A percentile compares a stretch with the other conserved stretches of the same genome.
phyloP scores from a whole-genome alignment of 2,113 vertebrate species.

The Urocynchramus pylzowi region DNA sequence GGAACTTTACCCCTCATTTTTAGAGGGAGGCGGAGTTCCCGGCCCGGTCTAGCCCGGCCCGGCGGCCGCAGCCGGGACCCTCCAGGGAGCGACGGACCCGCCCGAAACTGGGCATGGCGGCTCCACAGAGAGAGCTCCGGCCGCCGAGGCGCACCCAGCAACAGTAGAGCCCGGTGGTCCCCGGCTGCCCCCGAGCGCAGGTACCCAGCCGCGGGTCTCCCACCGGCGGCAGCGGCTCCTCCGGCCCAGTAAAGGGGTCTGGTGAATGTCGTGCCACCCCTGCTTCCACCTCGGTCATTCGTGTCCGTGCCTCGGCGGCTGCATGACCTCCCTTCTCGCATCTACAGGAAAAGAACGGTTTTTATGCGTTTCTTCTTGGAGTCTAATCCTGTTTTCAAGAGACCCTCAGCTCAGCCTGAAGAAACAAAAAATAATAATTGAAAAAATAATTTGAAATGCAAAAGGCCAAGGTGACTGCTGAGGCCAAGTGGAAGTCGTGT shows the following conservation, averaged over 20 bases:
- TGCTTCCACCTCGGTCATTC: rapidly evolving
- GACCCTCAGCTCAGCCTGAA: neutral
- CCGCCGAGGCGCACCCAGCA: rapidly evolving
- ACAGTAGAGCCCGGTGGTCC: rapidly evolving
- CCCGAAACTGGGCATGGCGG: rapidly evolving
- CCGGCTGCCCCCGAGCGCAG: rapidly evolving
- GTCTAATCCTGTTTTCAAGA: no score
- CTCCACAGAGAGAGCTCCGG: no score
- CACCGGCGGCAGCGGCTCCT: no score
- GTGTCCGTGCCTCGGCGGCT: rapidly evolving
- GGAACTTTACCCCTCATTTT: rapidly evolving
- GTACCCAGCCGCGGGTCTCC: rapidly evolving
- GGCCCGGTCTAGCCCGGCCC: no score
- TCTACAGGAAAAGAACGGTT: rapidly evolving
- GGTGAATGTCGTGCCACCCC: rapidly evolving
- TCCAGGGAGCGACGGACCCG: rapidly evolving
- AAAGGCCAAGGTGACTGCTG: neutral
- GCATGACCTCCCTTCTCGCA: rapidly evolving
- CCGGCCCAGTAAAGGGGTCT: rapidly evolving
- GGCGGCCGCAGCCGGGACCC: no score
- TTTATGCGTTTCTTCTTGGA: neutral
- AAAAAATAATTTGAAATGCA: rapidly evolving
- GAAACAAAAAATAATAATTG: neutral
- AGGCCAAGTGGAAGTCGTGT: rapidly evolving
- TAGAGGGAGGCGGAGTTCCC: neutral